A percentile compares a stretch with the other conserved stretches of the same genome.
These are phyloP conservation scores for Calliscelio sp. DNA, from an alignment of 2,888 invertebrate genomes.

Conservation along the genomic window DNA sequence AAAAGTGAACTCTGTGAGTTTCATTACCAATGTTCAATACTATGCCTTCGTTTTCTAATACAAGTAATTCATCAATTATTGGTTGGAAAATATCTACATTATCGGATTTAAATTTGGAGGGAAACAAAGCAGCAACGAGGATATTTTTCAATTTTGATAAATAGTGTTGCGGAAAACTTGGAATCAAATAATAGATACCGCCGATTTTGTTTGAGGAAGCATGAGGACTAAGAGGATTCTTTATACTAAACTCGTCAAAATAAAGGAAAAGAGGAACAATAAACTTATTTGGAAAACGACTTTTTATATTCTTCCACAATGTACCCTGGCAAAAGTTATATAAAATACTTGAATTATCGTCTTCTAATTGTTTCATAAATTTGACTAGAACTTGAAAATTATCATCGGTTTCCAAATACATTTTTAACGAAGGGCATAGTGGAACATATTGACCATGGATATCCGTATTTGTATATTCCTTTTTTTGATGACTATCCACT, in stretches of 20 bases:
- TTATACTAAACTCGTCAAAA: slow-evolving; percentile 49
- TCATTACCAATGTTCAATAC: neutral
- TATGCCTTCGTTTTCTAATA: slow-evolving; percentile 35
- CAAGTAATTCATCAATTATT: slow-evolving; percentile 27
- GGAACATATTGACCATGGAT: neutral
- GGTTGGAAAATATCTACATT: slow-evolving; percentile 32
- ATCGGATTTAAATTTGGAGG: slow-evolving; percentile 24
- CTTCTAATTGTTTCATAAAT: neutral
- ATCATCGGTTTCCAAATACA: neutral
- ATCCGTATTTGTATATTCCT: neutral
- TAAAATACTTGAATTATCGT: neutral
- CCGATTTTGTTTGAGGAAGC: slow-evolving; percentile 43
- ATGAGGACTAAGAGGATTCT: slow-evolving; percentile 37
- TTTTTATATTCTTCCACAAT: slow-evolving; percentile 36
- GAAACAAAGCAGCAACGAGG: slow-evolving; percentile 46
- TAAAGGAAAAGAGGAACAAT: slow-evolving; percentile 36
- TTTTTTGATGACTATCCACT: neutral
- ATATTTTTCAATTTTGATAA: slow-evolving; percentile 34
- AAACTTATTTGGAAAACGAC: slow-evolving; percentile 10
- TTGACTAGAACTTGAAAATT: neutral
- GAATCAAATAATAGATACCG: slow-evolving; percentile 44
- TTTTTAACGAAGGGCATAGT: neutral
- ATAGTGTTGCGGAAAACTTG: slow-evolving; percentile 28
- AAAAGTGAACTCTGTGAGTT: slow-evolving; percentile 36
- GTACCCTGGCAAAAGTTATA: slow-evolving; percentile 44